A percentile compares a stretch with the other conserved stretches of the same genome.
phyloP scores from a whole-genome alignment of 1,140 invertebrate genomes.

The Leptoteleia sp. region DNA sequence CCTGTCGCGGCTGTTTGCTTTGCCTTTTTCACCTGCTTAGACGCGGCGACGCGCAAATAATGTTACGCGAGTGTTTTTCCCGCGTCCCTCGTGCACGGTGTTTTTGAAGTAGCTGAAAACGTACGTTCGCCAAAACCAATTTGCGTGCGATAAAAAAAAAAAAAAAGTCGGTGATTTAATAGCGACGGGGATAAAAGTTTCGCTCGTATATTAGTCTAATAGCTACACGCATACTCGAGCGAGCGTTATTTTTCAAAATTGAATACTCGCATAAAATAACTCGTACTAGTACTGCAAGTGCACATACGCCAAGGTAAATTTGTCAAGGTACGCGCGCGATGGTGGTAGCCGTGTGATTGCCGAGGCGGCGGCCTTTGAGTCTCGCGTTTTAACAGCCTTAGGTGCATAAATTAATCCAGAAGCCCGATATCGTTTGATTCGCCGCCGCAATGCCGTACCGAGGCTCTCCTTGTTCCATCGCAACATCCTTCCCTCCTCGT shows the following conservation, averaged over 20 bases:
- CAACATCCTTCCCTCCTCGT: constrained; percentile 58
- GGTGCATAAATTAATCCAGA: constrained; percentile 81
- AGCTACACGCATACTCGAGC: constrained; percentile 21
- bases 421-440: constrained; percentile 81
- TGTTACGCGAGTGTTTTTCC: too few species aligned
- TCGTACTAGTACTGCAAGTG: constrained; percentile 52
- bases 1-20: too few species aligned
- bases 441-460: constrained; percentile 72
- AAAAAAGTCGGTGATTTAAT: too few species aligned
- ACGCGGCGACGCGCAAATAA: too few species aligned
- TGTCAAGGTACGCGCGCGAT: constrained; percentile 66
- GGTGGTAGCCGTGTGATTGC: constrained; percentile 76
- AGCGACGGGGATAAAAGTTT: neutral
- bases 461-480: constrained; percentile 49
- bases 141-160: too few species aligned
- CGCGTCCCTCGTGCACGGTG: too few species aligned
- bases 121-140: too few species aligned
- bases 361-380: constrained; percentile 78
- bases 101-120: too few species aligned
- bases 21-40: too few species aligned
- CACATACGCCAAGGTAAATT: constrained; percentile 64
- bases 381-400: constrained; percentile 80
- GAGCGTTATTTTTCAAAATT: constrained; percentile 36
- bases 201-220: constrained; percentile 17
- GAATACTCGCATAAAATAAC: constrained; percentile 43